Base-by-base conservation (phyloP, 2,113 vertebrate genomes). In the Xiphophorus maculatus region DNA sequence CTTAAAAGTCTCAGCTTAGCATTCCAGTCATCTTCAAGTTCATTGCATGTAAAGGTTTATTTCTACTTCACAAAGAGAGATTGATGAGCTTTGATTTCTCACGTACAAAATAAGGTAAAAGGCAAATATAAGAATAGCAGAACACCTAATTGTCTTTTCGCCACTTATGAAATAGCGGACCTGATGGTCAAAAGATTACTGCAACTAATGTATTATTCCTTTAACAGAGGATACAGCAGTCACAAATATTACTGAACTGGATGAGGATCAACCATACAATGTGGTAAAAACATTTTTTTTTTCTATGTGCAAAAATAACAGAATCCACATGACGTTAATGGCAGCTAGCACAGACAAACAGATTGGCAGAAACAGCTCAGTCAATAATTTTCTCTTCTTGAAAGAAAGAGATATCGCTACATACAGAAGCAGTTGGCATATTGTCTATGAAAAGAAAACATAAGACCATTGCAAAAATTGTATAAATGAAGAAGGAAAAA, bases 221-320 rank as follows among this genome's bases (percentile, higher is more conserved):
- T 30, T 77, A 6, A 80, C 40, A 90, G 86, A 37, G 61, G 27
- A 66, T 9, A 42, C 27, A 40, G 14, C 35, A 5, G 40, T n/a
- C 40, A 74, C n/a, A 13, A 30, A 0, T 54, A 58, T 19, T 30
- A 27, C 3, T 76, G 65, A 74, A 28, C 9, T 63, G 30, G 40
- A 74, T 19, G 69, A 30, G 32, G 62, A 64, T 71, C 76, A 73
- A 22, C 32, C 8, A 10, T 72, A 7, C 10, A 17, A 33, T 58
- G 7, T 22, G 84, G 86, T 91, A 81, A 81, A 77, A 62, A 9
- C 8, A 42, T 48, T 42, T 15, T 42, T 37, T 37, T 42, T 42
- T 42, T 42, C 40, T 42, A 14, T 42, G 40, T 13, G 40, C 40
- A 42, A 42, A 42, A 15, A 15, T 15, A 42, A 42, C 14, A 40